Evolutionary conservation across 35 echinoderm and acorn worm genomes (phyloP).

Genomic region (Heliocidaris erythrogramma): DNA sequence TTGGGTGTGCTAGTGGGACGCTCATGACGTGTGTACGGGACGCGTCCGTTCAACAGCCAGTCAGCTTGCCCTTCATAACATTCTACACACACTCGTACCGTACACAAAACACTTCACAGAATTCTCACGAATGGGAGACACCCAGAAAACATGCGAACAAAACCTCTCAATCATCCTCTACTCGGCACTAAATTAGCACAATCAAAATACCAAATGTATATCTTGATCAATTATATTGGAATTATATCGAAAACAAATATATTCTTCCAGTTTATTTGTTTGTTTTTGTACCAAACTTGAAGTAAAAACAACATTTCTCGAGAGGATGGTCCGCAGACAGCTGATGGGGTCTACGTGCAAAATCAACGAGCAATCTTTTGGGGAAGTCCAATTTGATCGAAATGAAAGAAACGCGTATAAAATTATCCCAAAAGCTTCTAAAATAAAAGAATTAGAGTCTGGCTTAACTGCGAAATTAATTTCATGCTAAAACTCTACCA

Average conservation of each 20-base stretch:
- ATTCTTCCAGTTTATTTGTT: background rate
- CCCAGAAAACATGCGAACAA: background rate
- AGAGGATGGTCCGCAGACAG: background rate
- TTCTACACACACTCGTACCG: background rate
- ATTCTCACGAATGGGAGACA: background rate
- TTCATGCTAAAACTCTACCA: background rate
- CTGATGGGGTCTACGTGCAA: background rate
- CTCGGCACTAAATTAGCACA: background rate
- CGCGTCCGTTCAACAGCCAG: background rate
- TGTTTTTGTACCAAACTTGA: background rate
- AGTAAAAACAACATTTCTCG: background rate
- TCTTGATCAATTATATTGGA: background rate
- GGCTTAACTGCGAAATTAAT: background rate
- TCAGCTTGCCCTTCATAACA: background rate
- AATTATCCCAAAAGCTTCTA: background rate
- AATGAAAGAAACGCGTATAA: background rate
- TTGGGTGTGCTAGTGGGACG: background rate
- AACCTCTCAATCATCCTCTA: background rate
- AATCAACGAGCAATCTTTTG: background rate
- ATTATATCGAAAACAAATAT: background rate
- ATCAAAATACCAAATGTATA: background rate
- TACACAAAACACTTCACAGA: background rate
- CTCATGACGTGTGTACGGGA: background rate
- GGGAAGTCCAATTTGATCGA: background rate
- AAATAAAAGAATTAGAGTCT: background rate